A percentile compares a stretch with the other conserved stretches of the same genome.
Conservation (phyloP, 2,888 invertebrate genomes). For the Oxycera nigricornis region DNA sequence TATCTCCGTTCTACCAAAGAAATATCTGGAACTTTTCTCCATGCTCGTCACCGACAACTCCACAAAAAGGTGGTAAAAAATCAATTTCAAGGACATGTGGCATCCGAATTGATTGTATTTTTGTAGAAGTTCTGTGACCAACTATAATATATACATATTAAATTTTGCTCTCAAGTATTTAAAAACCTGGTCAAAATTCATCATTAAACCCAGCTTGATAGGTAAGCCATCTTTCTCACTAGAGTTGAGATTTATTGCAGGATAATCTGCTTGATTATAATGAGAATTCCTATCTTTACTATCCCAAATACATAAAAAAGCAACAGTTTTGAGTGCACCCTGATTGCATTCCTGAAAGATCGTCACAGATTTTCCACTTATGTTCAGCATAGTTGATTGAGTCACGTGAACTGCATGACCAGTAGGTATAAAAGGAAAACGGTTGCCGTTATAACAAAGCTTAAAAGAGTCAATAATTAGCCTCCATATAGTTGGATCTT, state of each 20-base stretch:
- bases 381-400: too few relatives aligned
- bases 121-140: too few relatives aligned
- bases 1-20: too few relatives aligned
- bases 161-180: background rate
- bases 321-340: background rate
- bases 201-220: background rate
- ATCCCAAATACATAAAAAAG: conserved; percentile 10
- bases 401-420: conserved; percentile 5
- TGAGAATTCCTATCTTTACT: background rate
- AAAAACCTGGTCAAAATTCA: background rate
- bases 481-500: conserved; percentile 13
- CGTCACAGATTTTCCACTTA: too few relatives aligned
- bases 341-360: background rate
- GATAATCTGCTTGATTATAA: too few relatives aligned
- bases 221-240: too few relatives aligned
- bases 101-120: background rate
- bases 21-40: background rate
- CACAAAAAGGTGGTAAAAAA: background rate
- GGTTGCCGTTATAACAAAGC: conserved; percentile 5
- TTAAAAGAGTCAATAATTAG: conserved; percentile 1
- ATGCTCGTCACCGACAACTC: background rate
- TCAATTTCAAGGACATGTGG: background rate
- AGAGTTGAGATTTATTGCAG: too few relatives aligned
- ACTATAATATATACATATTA: too few relatives aligned
- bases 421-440: background rate